phyloP scores from a whole-genome alignment of 2,113 vertebrate species.

The Salvator merianae region DNA sequence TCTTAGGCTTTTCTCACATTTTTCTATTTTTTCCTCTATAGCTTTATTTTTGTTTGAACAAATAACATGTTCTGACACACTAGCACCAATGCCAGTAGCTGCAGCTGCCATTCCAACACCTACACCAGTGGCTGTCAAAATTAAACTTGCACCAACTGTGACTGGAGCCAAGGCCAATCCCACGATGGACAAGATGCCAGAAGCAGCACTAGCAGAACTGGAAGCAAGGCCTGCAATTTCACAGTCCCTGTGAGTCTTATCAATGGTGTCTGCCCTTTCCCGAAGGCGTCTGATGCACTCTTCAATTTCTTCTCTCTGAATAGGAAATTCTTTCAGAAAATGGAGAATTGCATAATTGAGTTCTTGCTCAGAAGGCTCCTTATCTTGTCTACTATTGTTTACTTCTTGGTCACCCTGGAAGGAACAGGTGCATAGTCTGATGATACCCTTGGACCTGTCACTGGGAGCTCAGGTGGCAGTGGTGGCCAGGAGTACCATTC shows the following conservation, averaged over 20 bases:
- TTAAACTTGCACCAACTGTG: conserved; percentile 39
- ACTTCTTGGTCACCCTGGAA: too few species aligned
- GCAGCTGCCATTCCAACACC: background rate
- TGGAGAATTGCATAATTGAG: background rate
- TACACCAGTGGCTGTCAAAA: background rate
- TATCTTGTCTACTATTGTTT: too few species aligned
- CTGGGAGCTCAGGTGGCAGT: too few species aligned
- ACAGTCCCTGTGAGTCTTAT: background rate
- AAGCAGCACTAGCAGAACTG: rapidly evolving
- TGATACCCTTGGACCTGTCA: too few species aligned
- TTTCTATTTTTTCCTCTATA: background rate
- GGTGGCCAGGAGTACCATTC: too few species aligned
- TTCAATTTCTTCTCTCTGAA: background rate
- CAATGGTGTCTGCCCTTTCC: background rate
- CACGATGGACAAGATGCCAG: background rate
- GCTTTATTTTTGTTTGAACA: background rate
- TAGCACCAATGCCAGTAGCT: background rate
- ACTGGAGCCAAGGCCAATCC: background rate
- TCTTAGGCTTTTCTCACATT: background rate
- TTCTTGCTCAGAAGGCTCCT: background rate
- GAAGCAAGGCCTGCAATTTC: background rate
- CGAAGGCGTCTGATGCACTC: background rate
- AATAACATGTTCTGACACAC: rapidly evolving
- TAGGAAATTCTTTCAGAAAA: conserved; percentile 38
- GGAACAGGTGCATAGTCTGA: too few species aligned